phyloP scores from a whole-genome alignment of 2,113 vertebrate species.

The Lichenostomus cassidix region DNA sequence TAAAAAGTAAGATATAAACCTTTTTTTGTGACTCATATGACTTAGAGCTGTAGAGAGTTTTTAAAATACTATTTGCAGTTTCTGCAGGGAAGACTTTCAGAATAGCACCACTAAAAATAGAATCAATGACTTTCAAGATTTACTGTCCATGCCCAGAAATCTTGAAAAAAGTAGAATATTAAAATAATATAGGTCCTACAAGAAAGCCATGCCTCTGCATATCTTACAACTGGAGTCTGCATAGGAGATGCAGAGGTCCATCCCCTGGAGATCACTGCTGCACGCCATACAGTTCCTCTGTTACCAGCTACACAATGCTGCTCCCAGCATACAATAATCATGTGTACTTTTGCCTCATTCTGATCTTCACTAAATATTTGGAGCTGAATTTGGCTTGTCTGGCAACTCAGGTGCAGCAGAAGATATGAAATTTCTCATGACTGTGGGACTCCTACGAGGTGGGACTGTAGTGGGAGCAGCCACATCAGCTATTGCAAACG shows the following conservation, averaged over 20 bases:
- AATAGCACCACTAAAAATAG: slow-evolving; percentile 42
- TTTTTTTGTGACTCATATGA: slow-evolving; percentile 34
- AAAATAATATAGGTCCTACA: neutral
- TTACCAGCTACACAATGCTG: neutral
- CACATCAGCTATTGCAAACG: neutral
- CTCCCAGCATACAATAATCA: neutral
- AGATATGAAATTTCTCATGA: neutral
- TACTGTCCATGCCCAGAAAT: neutral
- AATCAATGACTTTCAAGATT: neutral
- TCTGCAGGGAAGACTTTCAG: slow-evolving; percentile 31
- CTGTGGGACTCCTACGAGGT: neutral
- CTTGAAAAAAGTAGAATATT: neutral
- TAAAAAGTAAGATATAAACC: neutral
- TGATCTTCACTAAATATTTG: neutral
- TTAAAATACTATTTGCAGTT: slow-evolving; percentile 44
- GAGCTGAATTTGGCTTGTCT: neutral
- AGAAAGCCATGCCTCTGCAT: neutral
- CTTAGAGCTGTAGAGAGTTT: slow-evolving; percentile 21
- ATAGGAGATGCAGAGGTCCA: neutral
- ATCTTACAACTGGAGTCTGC: neutral
- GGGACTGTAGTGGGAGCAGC: neutral
- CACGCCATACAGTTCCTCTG: neutral
- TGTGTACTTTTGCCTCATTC: neutral
- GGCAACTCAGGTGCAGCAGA: neutral
- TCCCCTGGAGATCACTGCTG: neutral